Conservation (phyloP, 2,797 vertebrate genomes). For the Oryzias dopingdopingensis region DNA sequence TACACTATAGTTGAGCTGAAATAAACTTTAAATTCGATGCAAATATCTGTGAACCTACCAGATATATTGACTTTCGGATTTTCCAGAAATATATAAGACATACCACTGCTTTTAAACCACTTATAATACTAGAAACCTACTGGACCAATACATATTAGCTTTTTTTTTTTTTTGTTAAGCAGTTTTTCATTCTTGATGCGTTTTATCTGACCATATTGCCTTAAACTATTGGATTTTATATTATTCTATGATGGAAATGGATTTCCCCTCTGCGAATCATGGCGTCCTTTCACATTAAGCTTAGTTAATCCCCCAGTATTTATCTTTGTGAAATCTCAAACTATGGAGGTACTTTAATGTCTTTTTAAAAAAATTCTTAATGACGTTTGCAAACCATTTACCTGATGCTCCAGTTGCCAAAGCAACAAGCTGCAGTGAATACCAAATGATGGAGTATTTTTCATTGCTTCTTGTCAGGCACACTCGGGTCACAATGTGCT, state of each 20-base stretch:
- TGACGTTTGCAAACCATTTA: constrained; percentile 46
- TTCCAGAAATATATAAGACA: too few species aligned
- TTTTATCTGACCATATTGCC: constrained; percentile 1
- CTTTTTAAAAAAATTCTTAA: constrained; percentile 35
- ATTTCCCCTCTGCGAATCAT: constrained; percentile 9
- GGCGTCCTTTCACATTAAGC: constrained; percentile 1
- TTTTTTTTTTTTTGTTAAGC: not conserved
- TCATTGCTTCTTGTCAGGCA: constrained; percentile 22
- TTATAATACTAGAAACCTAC: too few species aligned
- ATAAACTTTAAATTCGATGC: not conserved
- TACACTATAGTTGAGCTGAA: not conserved
- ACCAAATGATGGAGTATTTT: constrained; percentile 12
- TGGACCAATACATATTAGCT: not conserved
- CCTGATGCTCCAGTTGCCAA: constrained; percentile 45
- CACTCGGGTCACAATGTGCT: constrained; percentile 9
- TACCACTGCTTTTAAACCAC: too few species aligned
- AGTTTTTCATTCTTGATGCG: not conserved
- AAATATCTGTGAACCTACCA: too few species aligned
- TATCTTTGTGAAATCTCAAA: constrained; percentile 22
- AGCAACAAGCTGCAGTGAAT: constrained; percentile 50
- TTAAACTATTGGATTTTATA: constrained; percentile 5
- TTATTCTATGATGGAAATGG: constrained; percentile 5
- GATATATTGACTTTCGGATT: too few species aligned
- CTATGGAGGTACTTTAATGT: constrained; percentile 12
- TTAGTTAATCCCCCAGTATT: constrained; percentile 4